These are phyloP conservation scores for Poecilia latipinna DNA, from an alignment of 2,113 vertebrate species.

Conservation along the genomic window DNA sequence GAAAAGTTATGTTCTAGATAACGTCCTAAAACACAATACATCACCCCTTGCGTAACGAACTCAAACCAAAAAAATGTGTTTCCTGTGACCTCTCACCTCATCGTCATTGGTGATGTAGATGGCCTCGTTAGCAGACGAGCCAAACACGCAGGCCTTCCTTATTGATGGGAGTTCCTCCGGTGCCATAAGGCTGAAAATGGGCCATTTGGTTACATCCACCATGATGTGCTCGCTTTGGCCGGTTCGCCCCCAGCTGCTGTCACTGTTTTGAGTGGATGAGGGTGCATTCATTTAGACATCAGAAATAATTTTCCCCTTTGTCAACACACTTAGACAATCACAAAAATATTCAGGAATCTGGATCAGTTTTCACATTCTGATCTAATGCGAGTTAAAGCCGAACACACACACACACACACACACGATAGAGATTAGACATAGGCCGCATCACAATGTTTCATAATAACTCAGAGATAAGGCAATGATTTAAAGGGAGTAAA, in stretches of 20 bases:
- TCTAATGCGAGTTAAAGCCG: no score
- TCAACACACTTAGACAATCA: neutral
- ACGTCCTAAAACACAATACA: neutral
- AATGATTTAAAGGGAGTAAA: neutral
- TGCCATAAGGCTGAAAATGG: constrained; percentile 91
- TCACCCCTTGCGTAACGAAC: neutral
- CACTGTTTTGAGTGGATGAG: neutral
- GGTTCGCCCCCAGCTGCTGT: neutral
- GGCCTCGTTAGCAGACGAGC: constrained; percentile 92
- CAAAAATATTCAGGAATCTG: neutral
- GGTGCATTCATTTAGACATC: neutral
- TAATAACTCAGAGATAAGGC: neutral
- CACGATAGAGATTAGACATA: neutral
- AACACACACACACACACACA: neutral
- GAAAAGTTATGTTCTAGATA: neutral
- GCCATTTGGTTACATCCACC: constrained; percentile 97
- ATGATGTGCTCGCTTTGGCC: constrained; percentile 68
- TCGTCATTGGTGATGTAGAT: constrained; percentile 88
- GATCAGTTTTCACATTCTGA: neutral
- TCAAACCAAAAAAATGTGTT: neutral
- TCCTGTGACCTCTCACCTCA: constrained; percentile 82
- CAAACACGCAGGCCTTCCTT: constrained; percentile 92
- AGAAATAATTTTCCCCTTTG: neutral
- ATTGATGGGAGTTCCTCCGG: constrained; percentile 87
- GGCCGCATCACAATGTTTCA: neutral